Evolutionary conservation across 2,797 vertebrate genomes (phyloP).

Genomic region (Eremophila alpestris): DNA sequence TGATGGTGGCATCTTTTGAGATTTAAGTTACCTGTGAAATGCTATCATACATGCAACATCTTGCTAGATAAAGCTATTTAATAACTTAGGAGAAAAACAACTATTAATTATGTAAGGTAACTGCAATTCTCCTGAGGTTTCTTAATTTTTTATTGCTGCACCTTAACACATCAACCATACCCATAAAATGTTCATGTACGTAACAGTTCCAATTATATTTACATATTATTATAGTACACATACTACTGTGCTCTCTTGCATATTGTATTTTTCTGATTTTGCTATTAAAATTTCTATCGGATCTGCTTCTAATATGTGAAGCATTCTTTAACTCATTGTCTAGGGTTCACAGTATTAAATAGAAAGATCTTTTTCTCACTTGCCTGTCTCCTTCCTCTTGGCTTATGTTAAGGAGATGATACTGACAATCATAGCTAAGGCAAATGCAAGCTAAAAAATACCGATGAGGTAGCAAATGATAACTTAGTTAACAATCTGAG

Average conservation of each 20-base stretch:
- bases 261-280: neutral
- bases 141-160: slow-evolving; percentile 19
- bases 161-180: neutral
- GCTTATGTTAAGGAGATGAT: neutral
- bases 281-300: neutral
- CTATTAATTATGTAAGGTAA: neutral
- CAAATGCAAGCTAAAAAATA: slow-evolving; percentile 23
- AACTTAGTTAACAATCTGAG: neutral
- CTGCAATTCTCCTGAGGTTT: neutral
- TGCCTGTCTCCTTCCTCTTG: neutral
- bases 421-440: neutral
- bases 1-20: neutral
- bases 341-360: neutral
- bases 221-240: neutral
- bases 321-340: neutral
- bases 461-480: neutral
- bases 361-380: neutral
- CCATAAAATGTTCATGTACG: neutral
- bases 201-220: neutral
- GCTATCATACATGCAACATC: neutral
- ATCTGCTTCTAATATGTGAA: neutral
- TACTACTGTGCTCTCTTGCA: neutral
- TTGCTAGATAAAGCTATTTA: slow-evolving; percentile 31
- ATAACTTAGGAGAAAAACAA: slow-evolving; percentile 3
- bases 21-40: slow-evolving; percentile 26